A percentile compares a stretch with the other conserved stretches of the same genome.
phyloP scores from a whole-genome alignment of 2,797 vertebrate species.

The Darevskia mixta region DNA sequence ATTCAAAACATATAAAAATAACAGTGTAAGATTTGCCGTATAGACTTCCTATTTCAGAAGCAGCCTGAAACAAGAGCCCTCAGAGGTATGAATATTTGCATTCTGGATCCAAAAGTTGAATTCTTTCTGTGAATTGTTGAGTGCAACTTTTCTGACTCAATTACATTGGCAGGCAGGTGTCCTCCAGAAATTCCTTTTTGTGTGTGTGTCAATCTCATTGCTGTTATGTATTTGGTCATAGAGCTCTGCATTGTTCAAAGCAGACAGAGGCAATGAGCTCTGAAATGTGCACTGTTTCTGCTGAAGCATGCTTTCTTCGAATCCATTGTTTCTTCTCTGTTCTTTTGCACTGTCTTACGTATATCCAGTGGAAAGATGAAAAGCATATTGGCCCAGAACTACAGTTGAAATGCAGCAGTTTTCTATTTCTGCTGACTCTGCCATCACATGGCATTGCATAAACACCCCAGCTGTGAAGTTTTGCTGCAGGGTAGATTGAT shows the following conservation, averaged over 20 bases:
- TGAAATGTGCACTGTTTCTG: background rate
- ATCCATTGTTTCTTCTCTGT: background rate
- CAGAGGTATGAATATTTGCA: background rate
- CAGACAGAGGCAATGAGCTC: background rate
- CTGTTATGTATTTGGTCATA: background rate
- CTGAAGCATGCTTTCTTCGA: background rate
- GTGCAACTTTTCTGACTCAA: background rate
- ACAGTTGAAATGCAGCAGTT: background rate
- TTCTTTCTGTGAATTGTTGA: background rate
- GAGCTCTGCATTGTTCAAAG: background rate
- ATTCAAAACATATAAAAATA: background rate
- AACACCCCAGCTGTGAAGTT: conserved; percentile 16
- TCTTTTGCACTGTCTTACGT: background rate
- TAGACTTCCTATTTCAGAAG: background rate
- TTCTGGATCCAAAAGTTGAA: background rate
- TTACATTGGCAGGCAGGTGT: background rate
- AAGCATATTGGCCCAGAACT: background rate
- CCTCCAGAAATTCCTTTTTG: background rate
- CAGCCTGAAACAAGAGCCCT: background rate
- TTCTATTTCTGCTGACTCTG: background rate
- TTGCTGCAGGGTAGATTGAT: conserved; percentile 21
- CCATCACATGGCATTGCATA: conserved; percentile 13
- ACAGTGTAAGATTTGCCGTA: background rate
- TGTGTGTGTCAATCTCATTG: background rate
- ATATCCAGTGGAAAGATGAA: background rate